phyloP scores from a whole-genome alignment of 2,113 vertebrate genomes.

The Gasterosteus aculeatus region DNA sequence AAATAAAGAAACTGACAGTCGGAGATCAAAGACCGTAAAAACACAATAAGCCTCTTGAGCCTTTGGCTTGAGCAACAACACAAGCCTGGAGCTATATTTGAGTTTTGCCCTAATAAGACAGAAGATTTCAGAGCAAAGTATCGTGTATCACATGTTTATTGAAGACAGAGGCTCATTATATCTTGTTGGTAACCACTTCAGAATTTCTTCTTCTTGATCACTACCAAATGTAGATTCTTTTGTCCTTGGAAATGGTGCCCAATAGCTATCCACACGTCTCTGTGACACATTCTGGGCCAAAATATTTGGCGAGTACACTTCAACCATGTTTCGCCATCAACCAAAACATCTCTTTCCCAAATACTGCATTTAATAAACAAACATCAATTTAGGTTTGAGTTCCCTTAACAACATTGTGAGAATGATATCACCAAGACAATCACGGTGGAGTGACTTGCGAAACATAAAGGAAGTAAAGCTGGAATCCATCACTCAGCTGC shows the following conservation, averaged over 20 bases:
- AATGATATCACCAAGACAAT: neutral
- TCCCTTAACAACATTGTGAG: neutral
- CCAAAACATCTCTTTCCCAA: neutral
- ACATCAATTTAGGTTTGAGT: neutral
- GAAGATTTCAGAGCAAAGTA: constrained; percentile 64
- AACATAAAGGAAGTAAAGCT: constrained; percentile 38
- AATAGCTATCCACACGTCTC: constrained; percentile 7
- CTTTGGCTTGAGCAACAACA: constrained; percentile 59
- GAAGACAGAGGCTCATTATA: constrained; percentile 72
- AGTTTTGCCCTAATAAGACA: constrained; percentile 81
- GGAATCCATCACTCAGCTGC: constrained; percentile 45
- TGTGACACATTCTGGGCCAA: constrained; percentile 17
- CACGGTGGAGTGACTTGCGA: constrained; percentile 6
- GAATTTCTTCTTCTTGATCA: constrained; percentile 68
- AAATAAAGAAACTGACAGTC: constrained; percentile 62
- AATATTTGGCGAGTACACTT: neutral
- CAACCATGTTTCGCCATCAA: too few relatives aligned
- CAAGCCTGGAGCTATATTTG: constrained; percentile 77
- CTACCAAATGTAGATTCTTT: constrained; percentile 44
- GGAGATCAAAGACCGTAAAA: constrained; percentile 69
- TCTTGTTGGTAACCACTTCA: constrained; percentile 67
- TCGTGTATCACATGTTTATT: constrained; percentile 72
- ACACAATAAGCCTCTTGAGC: constrained; percentile 74
- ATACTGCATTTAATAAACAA: neutral
- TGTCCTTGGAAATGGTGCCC: constrained; percentile 38